Base-by-base conservation (phyloP, 2,888 invertebrate species). In the Eupithecia tripunctaria region DNA sequence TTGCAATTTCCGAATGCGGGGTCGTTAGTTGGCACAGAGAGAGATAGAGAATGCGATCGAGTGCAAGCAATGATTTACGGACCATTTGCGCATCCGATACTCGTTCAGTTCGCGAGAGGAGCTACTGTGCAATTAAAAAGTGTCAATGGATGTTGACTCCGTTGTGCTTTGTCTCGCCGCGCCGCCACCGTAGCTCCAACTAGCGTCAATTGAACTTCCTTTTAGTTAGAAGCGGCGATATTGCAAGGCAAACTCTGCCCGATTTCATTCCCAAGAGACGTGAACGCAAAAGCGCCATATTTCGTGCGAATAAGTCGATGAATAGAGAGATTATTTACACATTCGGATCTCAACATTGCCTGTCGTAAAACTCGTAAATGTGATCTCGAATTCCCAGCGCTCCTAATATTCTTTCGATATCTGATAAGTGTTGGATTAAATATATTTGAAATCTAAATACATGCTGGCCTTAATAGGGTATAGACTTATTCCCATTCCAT, bases 1-100 rank as follows among this genome's bases (percentile, higher is more conserved):
- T 91, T 90, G 91, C 90, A 91, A 92, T 91, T 90, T 91, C 91
- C 91, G 90, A 89, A 87, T 85, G 87, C 84, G 83, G 82, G 84
- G 85, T 91, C 87, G 89, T 91, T 90, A 88, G 84, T 82, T 85
- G 82, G 82, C 80, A 82, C 79, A 82, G 79, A 82, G 78, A 80
- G 84, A 83, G 85, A 84, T 83, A 83, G 82, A 84, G 82, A 85
- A 84, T 82, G 85, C 86, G 84, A 84, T 82, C 81, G 84, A 82
- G 81, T 81, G 79, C 79, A 79, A 83, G 83, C 84, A 85, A 89
- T 90, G 89, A 89, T 90, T 90, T 87, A 88, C 84, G 84, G 79
- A 82, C 84, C 84, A 85, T 87, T 88, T 83, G 84, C 82, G 80
- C 84, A 83, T 86, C 84, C 86, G 84, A 82, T 82, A 85, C 84